These are phyloP conservation scores for Menura novaehollandiae DNA, from an alignment of 2,113 vertebrate genomes.

Conservation along the genomic window DNA sequence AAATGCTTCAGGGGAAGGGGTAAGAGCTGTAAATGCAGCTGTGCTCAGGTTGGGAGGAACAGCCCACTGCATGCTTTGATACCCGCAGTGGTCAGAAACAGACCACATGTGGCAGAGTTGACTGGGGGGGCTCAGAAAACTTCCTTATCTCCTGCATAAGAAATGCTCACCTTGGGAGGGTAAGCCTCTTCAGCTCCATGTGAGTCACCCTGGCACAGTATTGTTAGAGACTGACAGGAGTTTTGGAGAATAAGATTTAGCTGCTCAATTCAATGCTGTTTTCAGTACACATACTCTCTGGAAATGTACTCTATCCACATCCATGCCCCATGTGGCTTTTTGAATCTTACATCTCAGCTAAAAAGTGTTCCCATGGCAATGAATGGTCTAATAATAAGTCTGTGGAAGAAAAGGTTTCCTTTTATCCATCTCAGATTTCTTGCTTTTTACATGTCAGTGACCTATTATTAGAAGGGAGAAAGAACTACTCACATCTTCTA, in stretches of 20 bases:
- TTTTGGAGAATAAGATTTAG: background rate
- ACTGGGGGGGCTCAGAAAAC: background rate
- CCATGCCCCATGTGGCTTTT: background rate
- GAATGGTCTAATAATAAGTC: background rate
- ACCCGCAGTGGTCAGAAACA: fast-evolving
- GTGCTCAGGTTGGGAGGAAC: background rate
- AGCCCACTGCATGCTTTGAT: background rate
- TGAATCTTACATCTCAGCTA: background rate
- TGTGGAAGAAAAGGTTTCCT: background rate
- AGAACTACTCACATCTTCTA: background rate
- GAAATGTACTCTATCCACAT: background rate
- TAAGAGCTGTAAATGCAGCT: background rate
- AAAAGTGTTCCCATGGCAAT: constrained; percentile 36
- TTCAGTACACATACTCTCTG: background rate
- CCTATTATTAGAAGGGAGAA: constrained; percentile 4
- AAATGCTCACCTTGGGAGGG: background rate
- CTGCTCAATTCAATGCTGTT: background rate
- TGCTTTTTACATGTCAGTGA: background rate
- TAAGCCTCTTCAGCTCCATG: background rate
- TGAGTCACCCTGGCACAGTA: background rate
- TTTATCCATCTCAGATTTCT: background rate
- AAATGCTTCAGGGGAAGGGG: background rate
- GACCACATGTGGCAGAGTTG: fast-evolving
- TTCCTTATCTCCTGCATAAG: background rate
- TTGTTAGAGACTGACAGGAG: background rate